These are phyloP conservation scores for Xestia c-nigrum DNA, from an alignment of 2,888 invertebrate species.

Conservation along the genomic window DNA sequence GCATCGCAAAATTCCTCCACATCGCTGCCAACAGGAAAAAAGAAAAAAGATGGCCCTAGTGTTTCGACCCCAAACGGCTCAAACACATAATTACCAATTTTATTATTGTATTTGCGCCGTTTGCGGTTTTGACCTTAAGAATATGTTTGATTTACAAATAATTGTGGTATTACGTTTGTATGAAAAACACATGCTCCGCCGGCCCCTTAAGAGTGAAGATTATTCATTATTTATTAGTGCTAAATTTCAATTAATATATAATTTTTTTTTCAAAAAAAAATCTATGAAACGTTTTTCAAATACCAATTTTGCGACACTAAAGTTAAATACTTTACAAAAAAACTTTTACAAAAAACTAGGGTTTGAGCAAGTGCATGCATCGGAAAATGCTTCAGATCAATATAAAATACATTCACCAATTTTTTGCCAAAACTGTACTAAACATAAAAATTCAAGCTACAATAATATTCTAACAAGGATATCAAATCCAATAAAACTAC, in stretches of 20 bases:
- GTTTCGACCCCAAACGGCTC: no score
- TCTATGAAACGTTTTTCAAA: not conserved
- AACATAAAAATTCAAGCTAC: not conserved
- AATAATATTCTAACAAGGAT: not conserved
- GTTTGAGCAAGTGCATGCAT: not conserved
- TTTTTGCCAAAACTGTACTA: not conserved
- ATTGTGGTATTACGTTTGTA: no score
- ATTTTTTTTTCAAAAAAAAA: not conserved
- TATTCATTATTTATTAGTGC: not conserved
- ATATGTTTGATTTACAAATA: no score
- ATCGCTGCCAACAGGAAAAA: no score
- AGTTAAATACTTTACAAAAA: not conserved
- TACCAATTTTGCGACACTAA: not conserved
- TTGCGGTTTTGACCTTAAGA: no score
- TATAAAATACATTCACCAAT: not conserved
- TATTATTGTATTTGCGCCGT: no score
- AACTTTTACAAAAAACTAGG: not conserved
- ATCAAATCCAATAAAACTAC: not conserved
- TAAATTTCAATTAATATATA: no score
- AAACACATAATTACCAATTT: no score
- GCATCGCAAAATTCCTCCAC: no score
- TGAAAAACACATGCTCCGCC: no score
- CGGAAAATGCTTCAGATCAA: not conserved
- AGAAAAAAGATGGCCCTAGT: no score
- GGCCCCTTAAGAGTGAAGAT: no score